These are phyloP conservation scores for Yponomeuta cagnagella DNA, from an alignment of 2,888 invertebrate genomes.

Conservation along the genomic window DNA sequence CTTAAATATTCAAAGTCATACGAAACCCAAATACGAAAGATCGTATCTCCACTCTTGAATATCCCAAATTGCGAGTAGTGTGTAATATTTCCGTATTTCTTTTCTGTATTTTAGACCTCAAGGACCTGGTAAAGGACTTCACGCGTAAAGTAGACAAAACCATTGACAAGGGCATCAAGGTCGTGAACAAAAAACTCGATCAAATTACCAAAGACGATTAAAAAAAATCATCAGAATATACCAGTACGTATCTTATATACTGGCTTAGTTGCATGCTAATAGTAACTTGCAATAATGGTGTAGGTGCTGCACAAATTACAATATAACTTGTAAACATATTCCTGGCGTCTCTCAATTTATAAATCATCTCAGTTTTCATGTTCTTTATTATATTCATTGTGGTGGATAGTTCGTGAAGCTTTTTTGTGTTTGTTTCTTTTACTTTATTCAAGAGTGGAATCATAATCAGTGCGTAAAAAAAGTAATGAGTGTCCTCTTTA, in stretches of 20 bases:
- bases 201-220: slow-evolving; percentile 41
- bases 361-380: no score
- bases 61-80: not conserved
- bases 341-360: no score
- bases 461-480: not conserved
- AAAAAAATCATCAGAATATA: slow-evolving; percentile 15
- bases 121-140: slow-evolving; percentile 44
- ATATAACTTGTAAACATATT: no score
- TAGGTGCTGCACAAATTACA: not conserved
- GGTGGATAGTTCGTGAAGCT: not conserved
- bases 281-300: not conserved
- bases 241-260: slow-evolving; percentile 7
- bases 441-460: slow-evolving; percentile 9
- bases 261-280: not conserved
- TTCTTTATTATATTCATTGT: no score
- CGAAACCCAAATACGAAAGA: not conserved
- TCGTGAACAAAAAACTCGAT: slow-evolving; percentile 47
- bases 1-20: not conserved
- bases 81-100: not conserved
- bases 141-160: slow-evolving; percentile 35
- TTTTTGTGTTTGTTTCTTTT: not conserved
- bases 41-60: slow-evolving; percentile 22
- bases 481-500: not conserved
- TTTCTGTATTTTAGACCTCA: slow-evolving; percentile 11
- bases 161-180: slow-evolving; percentile 53